phyloP scores from a whole-genome alignment of 2,888 invertebrate species.

The Phlogophora meticulosa region DNA sequence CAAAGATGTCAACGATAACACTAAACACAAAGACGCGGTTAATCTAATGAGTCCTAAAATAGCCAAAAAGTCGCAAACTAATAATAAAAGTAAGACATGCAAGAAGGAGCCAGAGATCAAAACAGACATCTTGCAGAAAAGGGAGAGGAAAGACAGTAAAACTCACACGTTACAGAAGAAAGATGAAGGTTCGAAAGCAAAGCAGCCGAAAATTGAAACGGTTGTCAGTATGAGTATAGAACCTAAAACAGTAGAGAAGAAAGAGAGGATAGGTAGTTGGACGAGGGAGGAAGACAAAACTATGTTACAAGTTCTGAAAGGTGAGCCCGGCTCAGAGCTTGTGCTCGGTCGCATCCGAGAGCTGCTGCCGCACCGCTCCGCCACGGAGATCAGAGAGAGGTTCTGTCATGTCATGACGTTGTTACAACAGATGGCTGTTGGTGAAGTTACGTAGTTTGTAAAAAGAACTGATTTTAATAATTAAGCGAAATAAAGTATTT shows the following conservation, averaged over 20 bases:
- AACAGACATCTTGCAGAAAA: conserved; percentile 57
- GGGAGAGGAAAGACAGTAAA: conserved; percentile 76
- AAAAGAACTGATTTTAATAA: conserved; percentile 73
- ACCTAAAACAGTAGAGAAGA: conserved; percentile 69
- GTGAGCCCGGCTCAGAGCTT: conserved; percentile 92
- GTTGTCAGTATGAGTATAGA: conserved; percentile 58
- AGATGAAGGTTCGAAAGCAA: conserved; percentile 72
- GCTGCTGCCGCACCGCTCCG: conserved; percentile 89
- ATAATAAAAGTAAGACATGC: conserved; percentile 71
- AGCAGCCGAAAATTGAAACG: conserved; percentile 77
- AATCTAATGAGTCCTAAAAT: conserved; percentile 77
- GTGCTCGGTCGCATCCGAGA: conserved; percentile 91
- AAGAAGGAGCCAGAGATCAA: conserved; percentile 72
- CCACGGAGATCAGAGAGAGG: conserved; percentile 92
- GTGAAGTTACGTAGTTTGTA: conserved; percentile 84
- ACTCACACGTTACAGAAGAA: conserved; percentile 66
- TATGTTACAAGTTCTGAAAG: conserved; percentile 94
- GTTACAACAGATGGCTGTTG: conserved; percentile 91
- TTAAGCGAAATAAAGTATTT: conserved; percentile 78
- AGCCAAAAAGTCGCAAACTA: conserved; percentile 70
- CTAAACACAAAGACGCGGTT: conserved; percentile 78
- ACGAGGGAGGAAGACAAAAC: conserved; percentile 96
- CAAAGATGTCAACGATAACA: conserved; percentile 87
- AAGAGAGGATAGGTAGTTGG: conserved; percentile 88
- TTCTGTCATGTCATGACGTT: conserved; percentile 92